These are phyloP conservation scores for Petrophora chlorosata DNA, from an alignment of 2,888 invertebrate genomes.

Conservation along the genomic window DNA sequence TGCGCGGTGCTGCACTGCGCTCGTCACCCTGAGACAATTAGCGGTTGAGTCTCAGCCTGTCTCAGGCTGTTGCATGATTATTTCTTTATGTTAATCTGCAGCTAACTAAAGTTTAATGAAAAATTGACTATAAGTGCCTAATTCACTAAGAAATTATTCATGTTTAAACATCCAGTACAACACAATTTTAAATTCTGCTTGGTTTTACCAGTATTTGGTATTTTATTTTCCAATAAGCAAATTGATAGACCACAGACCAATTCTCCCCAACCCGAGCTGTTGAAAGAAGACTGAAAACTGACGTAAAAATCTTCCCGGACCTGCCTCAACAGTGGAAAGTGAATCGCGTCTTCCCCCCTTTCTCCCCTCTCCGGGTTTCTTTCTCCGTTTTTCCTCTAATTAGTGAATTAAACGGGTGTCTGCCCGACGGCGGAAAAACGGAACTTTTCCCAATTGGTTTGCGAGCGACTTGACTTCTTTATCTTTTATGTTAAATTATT, in stretches of 20 bases:
- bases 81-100: too few species aligned
- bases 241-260: constrained; percentile 42
- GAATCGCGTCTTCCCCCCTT: constrained; percentile 48
- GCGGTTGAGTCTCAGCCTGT: too few species aligned
- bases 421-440: constrained; percentile 20
- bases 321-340: constrained; percentile 69
- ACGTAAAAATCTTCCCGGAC: constrained; percentile 81
- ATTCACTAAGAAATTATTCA: too few species aligned
- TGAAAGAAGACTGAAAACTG: constrained; percentile 72
- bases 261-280: constrained; percentile 43
- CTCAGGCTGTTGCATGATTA: too few species aligned
- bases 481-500: neutral
- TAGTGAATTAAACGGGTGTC: constrained; percentile 69
- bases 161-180: too few species aligned
- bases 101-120: too few species aligned
- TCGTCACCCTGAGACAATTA: too few species aligned
- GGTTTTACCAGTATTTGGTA: too few species aligned
- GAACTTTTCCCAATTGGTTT: constrained; percentile 30
- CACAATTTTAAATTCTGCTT: too few species aligned
- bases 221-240: neutral
- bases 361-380: constrained; percentile 46
- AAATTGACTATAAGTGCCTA: too few species aligned
- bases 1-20: too few species aligned
- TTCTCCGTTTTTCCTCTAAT: constrained; percentile 70
- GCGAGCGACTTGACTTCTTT: constrained; percentile 16